Evolutionary conservation across 2,888 invertebrate genomes (phyloP).

Genomic region (Frankliniella fusca): DNA sequence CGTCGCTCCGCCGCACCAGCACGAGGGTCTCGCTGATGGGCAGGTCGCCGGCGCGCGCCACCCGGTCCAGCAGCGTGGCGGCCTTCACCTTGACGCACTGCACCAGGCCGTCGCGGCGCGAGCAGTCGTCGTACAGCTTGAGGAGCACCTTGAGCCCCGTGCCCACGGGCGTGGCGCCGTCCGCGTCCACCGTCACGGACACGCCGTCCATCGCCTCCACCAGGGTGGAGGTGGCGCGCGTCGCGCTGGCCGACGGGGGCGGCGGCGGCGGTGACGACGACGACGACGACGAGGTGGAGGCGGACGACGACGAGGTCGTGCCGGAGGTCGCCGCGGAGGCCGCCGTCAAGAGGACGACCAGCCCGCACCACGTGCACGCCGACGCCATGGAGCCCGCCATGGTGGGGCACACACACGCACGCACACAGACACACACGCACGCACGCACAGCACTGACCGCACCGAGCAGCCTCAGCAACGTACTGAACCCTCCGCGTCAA

Average conservation of each 20-base stretch:
- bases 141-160: constrained; percentile 39
- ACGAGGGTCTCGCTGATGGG: constrained; percentile 59
- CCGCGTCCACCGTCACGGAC: constrained; percentile 43
- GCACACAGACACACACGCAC: not conserved
- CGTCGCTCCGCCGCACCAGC: constrained; percentile 63
- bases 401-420: not conserved
- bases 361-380: not conserved
- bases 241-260: not conserved
- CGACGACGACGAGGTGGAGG: not conserved
- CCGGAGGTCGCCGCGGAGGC: not conserved
- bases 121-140: constrained; percentile 70
- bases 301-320: not conserved
- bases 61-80: constrained; percentile 70
- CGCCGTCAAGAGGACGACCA: not conserved
- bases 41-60: constrained; percentile 51
- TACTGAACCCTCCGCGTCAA: constrained; percentile 11
- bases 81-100: constrained; percentile 79
- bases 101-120: constrained; percentile 58
- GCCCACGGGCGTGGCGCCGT: constrained; percentile 54
- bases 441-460: not conserved
- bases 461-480: not conserved
- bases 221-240: not conserved
- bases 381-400: not conserved
- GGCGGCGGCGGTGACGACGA: not conserved
- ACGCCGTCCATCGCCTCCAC: constrained; percentile 29